phyloP scores from a whole-genome alignment of 2,113 vertebrate genomes.

The Xerus inauris region DNA sequence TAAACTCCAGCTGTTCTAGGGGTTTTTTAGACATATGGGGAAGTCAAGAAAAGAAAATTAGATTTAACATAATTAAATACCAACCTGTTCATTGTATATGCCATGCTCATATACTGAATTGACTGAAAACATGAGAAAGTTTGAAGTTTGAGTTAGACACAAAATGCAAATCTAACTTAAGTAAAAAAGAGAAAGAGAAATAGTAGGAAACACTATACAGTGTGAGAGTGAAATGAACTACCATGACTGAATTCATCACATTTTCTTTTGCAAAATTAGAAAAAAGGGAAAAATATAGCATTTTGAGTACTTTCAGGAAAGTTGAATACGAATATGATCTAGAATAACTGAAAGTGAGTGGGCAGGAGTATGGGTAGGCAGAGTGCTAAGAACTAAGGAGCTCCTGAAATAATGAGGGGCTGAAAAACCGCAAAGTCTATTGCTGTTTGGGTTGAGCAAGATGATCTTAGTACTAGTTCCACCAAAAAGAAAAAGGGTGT shows the following conservation, averaged over 20 bases:
- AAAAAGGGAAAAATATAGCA: background rate
- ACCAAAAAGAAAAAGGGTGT: background rate
- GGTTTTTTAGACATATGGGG: background rate
- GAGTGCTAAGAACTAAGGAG: background rate
- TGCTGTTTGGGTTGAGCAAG: background rate
- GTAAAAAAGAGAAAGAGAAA: background rate
- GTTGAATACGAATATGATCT: background rate
- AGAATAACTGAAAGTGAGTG: background rate
- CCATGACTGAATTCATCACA: background rate
- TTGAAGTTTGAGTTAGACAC: background rate
- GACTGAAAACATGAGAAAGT: background rate
- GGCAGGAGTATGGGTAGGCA: background rate
- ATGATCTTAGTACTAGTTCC: background rate
- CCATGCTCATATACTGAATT: background rate
- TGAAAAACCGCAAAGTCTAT: background rate
- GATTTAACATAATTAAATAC: background rate
- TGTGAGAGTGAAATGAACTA: background rate
- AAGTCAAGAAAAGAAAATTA: conserved; percentile 43
- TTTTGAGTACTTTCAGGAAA: background rate
- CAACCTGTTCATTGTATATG: background rate
- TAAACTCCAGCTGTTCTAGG: background rate
- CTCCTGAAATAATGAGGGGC: background rate
- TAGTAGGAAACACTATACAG: background rate
- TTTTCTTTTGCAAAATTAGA: background rate
- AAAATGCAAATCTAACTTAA: background rate